Percentiles rank a stretch among this genome's conserved stretches.
These are phyloP conservation scores for Ciconia maguari DNA, from an alignment of 2,113 vertebrate species.

Conservation along the genomic window DNA sequence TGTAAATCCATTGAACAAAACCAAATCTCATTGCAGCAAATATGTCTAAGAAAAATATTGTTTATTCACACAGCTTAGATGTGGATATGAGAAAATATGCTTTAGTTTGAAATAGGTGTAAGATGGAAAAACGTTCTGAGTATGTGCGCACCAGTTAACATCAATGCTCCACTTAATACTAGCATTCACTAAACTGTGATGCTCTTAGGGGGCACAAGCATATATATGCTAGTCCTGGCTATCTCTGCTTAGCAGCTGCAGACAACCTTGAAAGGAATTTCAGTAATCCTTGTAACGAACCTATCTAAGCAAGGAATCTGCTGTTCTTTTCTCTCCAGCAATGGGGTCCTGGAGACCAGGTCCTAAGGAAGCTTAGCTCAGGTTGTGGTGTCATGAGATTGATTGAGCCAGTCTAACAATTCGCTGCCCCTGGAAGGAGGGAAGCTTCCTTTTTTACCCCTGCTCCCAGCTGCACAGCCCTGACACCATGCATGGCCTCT, in stretches of 20 bases:
- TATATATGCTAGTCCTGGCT: slow-evolving; percentile 4
- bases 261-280: slow-evolving; percentile 13
- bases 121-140: background rate
- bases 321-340: background rate
- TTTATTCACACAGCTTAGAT: slow-evolving; percentile 30
- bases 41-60: background rate
- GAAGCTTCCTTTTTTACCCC: background rate
- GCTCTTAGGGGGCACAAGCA: background rate
- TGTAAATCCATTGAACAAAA: background rate
- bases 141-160: background rate
- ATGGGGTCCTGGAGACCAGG: background rate
- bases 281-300: background rate
- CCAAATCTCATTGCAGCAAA: background rate
- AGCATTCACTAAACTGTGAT: background rate
- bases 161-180: background rate
- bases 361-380: background rate
- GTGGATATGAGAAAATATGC: background rate
- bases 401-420: background rate
- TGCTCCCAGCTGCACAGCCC: background rate
- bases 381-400: background rate
- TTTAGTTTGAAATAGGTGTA: background rate
- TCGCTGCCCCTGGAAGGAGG: background rate
- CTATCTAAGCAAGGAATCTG: background rate
- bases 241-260: slow-evolving; percentile 34
- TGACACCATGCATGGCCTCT: background rate